phyloP scores from a whole-genome alignment of 2,113 vertebrate species.

The Panthera leo region DNA sequence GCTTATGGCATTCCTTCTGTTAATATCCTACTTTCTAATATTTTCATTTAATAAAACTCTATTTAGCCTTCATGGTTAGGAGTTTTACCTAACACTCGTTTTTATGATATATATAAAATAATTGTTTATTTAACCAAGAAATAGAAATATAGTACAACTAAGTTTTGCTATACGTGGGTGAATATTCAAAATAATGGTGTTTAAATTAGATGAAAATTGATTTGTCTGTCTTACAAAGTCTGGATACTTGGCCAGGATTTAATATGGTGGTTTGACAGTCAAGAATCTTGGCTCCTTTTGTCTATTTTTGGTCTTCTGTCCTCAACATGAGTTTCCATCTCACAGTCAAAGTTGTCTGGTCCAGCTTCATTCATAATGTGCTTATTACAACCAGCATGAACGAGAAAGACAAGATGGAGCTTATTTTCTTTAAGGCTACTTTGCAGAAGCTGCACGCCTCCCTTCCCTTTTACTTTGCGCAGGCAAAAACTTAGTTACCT shows the following conservation, averaged over 20 bases:
- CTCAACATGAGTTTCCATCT: neutral
- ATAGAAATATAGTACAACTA: neutral
- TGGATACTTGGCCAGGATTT: neutral
- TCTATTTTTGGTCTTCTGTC: neutral
- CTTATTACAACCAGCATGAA: neutral
- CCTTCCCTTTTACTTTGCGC: neutral
- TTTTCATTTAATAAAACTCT: neutral
- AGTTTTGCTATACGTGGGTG: neutral
- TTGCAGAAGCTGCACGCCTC: neutral
- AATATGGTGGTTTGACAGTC: neutral
- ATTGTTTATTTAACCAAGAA: neutral
- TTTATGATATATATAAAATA: neutral
- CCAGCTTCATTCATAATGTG: neutral
- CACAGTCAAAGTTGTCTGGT: neutral
- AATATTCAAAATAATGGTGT: neutral
- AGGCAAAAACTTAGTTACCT: neutral
- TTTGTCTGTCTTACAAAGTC: neutral
- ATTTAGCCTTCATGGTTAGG: neutral
- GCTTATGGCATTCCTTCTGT: neutral
- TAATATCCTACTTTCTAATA: neutral
- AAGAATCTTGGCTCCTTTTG: neutral
- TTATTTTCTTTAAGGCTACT: neutral
- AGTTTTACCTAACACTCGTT: neutral
- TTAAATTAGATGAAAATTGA: neutral
- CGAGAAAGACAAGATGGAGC: neutral